Evolutionary conservation across 2,797 vertebrate species (phyloP).

Genomic region (Microctenopoma lineatum): DNA sequence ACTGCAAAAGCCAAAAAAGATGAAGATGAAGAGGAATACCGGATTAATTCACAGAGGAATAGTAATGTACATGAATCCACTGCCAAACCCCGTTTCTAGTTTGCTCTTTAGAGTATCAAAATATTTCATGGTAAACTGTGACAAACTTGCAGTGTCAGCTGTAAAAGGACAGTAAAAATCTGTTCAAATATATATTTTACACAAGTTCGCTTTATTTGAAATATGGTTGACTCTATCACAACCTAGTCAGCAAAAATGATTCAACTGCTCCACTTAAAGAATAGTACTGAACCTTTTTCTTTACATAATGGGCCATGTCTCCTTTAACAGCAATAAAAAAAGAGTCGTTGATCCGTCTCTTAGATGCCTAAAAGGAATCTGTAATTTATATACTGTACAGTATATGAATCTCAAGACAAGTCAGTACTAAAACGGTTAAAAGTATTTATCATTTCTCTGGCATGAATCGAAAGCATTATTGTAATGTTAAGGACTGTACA

Average conservation of each 20-base stretch:
- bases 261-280: conserved; percentile 45
- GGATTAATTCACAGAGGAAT: conserved; percentile 36
- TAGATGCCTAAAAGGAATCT: conserved; percentile 47
- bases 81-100: conserved; percentile 34
- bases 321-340: conserved; percentile 37
- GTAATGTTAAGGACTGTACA: conserved; percentile 5
- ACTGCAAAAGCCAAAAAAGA: conserved; percentile 28
- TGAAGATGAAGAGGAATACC: conserved; percentile 56
- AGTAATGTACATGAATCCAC: conserved; percentile 27
- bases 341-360: conserved; percentile 54
- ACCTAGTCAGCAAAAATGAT: conserved; percentile 40
- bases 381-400: conserved; percentile 43
- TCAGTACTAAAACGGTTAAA: conserved; percentile 44
- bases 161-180: conserved; percentile 2
- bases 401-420: conserved; percentile 17
- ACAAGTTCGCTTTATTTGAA: conserved; percentile 38
- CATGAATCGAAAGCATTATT: conserved; percentile 20
- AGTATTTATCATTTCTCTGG: conserved; percentile 36
- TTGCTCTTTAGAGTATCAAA: conserved; percentile 14
- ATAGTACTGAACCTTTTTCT: conserved; percentile 16
- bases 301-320: conserved; percentile 45
- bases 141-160: conserved; percentile 6
- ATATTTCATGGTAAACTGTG: conserved; percentile 29
- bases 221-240: conserved; percentile 35
- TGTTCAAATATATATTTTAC: conserved; percentile 20